phyloP scores from a whole-genome alignment of 2,113 vertebrate species.

The Calyptomena viridis region DNA sequence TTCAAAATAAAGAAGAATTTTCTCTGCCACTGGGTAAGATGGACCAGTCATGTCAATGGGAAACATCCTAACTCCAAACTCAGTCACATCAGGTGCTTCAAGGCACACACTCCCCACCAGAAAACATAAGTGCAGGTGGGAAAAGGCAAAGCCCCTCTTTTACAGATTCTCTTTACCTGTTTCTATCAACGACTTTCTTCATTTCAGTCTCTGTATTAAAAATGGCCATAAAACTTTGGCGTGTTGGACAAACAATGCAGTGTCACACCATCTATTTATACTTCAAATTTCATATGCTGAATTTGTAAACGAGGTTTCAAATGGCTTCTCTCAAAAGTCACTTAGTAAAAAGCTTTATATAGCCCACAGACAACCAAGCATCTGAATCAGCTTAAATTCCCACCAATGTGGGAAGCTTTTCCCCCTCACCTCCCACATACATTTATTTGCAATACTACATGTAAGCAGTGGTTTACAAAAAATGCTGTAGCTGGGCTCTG shows the following conservation, averaged over 20 bases:
- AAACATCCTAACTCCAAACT: not conserved
- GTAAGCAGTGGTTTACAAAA: not conserved
- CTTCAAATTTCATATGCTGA: not conserved
- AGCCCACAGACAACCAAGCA: not conserved
- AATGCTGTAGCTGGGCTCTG: not conserved
- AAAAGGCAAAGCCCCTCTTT: not conserved
- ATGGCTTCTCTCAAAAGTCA: not conserved
- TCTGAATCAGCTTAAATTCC: not conserved
- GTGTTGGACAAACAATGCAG: not conserved
- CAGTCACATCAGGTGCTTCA: not conserved
- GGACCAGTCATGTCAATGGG: not conserved
- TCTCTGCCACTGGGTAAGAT: not conserved
- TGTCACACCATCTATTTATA: not conserved
- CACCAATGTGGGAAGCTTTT: not conserved
- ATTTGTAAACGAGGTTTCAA: not conserved
- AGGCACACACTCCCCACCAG: rapidly evolving
- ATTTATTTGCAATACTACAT: not conserved
- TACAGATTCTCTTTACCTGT: not conserved
- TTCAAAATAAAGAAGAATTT: not conserved
- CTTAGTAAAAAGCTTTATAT: not conserved
- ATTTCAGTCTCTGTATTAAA: not conserved
- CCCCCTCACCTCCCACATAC: not conserved
- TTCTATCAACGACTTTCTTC: not conserved
- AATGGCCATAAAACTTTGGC: not conserved
- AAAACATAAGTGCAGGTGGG: not conserved